A percentile compares a stretch with the other conserved stretches of the same genome.
Conservation (phyloP, 2,113 vertebrate species). For the Rhinoptilus africanus region DNA sequence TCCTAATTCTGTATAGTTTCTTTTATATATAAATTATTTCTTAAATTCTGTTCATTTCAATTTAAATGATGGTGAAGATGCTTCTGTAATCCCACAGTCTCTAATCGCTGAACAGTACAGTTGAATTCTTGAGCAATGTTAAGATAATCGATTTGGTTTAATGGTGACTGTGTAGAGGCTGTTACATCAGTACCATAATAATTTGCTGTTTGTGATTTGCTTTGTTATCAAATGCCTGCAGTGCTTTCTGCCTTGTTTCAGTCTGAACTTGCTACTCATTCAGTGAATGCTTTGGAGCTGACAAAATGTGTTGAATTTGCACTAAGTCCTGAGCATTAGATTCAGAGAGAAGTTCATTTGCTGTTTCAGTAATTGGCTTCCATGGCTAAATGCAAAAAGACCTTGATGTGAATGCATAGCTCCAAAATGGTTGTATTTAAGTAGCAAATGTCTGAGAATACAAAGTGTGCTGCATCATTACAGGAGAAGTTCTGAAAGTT, state of each 20-base stretch:
- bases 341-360: neutral
- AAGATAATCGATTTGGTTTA: neutral
- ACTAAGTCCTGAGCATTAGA: neutral
- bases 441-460: neutral
- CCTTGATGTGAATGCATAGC: neutral
- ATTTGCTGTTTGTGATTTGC: neutral
- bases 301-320: neutral
- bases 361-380: neutral
- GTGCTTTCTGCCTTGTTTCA: neutral
- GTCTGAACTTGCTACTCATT: neutral
- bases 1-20: neutral
- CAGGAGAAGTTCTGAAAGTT: neutral
- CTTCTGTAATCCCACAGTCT: neutral
- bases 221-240: neutral
- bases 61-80: neutral
- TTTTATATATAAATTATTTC: neutral
- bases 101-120: neutral
- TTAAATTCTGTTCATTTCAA: neutral
- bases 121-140: neutral
- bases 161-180: neutral
- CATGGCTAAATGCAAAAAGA: neutral
- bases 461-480: neutral
- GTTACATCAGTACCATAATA: neutral
- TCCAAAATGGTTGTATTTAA: neutral
- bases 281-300: conserved; percentile 8